Percentiles rank a stretch among this genome's conserved stretches.
These are phyloP conservation scores for Chelmon rostratus DNA, from an alignment of 2,797 vertebrate genomes.

Conservation along the genomic window DNA sequence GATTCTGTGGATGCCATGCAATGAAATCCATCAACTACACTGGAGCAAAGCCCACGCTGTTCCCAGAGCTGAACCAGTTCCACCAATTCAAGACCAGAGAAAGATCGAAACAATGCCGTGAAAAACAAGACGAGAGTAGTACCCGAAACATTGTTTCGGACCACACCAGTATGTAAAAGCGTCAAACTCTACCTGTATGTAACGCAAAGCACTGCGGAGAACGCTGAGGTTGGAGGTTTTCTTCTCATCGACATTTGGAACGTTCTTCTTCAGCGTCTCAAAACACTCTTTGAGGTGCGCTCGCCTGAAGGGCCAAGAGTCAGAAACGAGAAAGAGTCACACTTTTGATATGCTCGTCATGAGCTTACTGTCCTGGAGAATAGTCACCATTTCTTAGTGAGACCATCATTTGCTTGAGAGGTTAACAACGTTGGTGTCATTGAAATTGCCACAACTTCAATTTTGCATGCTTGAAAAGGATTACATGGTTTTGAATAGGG, in stretches of 20 bases:
- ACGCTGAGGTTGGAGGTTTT: conserved; percentile 99
- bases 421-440: not conserved
- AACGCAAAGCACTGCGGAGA: conserved; percentile 95
- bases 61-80: conserved; percentile 21
- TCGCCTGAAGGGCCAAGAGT: conserved; percentile 80
- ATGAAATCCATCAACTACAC: conserved; percentile 35
- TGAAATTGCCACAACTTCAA: not conserved
- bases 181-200: conserved; percentile 93
- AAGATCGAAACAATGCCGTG: conserved; percentile 21
- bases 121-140: not conserved
- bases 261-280: conserved; percentile 97
- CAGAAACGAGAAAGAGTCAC: conserved; percentile 42
- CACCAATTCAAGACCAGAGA: conserved; percentile 8
- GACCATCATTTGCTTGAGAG: conserved; percentile 8
- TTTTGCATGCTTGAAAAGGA: not conserved
- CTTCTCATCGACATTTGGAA: conserved; percentile 98
- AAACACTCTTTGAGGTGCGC: conserved; percentile 99
- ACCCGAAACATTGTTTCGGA: not conserved
- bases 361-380: not conserved
- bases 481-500: conserved; percentile 8
- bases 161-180: not conserved
- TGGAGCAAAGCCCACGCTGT: conserved; percentile 6
- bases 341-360: conserved; percentile 10
- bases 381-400: conserved; percentile 5
- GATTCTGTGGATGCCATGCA: not conserved